Base-by-base conservation (phyloP, 1,140 invertebrate genomes). In the Zaprionus taronus region DNA sequence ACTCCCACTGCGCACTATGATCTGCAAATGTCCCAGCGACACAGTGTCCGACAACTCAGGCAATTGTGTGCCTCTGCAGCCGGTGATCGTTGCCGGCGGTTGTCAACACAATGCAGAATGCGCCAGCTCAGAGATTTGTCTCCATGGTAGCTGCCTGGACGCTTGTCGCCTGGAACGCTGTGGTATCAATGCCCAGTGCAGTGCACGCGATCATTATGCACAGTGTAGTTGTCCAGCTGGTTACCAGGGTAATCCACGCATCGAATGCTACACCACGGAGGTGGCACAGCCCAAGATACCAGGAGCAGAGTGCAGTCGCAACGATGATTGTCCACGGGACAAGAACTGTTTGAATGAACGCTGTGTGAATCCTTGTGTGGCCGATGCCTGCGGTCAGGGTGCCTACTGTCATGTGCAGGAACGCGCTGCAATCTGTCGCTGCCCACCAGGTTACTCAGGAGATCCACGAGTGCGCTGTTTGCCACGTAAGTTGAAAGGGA, bases 121-220 rank as follows among this genome's bases (percentile, higher is more conserved):
- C 83, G 84, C 93, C 6, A 94, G 95, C 63, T 93, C 94, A 0
- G 96, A 98, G 69, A 95, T 95, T 71, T 98, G 97, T 86, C 92
- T 95, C 1, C 93, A 95, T 44, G 96, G 96, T 72, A 95, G 93
- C n/a, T 98, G 97, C 82, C 92, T 96, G 5, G 95, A 97, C 68
- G 96, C 96, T 15, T 98, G 97, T 85, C 94, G 94, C 49, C 93
- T 96, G 14, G 95, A 96, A 64, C 93, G 94, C 4, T 99, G 97
- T 86, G 97, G 97, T 60, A 93, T 96, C 2, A 98, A 98, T 84
- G 97, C 98, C 5, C 94, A 97, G 73, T 98, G 98, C 80, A 95
- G 94, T 84, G 95, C 97, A 3, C 91, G 94, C 7, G 95, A 95
- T 75, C 97, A 98, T 89, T 94, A 95, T 68, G 96, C 96, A 2